Evolutionary conservation across 2,113 vertebrate species (phyloP).

Genomic region (Coptodon rendalli): DNA sequence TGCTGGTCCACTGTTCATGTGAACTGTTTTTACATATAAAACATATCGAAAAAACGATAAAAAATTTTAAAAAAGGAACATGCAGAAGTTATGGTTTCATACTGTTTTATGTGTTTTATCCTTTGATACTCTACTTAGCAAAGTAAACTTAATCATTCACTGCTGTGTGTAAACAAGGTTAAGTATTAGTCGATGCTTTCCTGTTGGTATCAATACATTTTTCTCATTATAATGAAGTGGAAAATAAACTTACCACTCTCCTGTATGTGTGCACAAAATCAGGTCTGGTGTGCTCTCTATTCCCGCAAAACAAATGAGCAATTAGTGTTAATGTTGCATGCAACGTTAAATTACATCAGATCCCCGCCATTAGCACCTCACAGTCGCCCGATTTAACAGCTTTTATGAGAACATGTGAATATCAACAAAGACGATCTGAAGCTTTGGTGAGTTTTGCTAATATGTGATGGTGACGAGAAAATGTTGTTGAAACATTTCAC

Average conservation of each 20-base stretch:
- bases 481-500: not conserved
- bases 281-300: not conserved
- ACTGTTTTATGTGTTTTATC: not conserved
- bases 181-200: not conserved
- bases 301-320: not conserved
- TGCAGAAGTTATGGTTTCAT: rapidly evolving
- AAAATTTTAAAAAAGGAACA: not conserved
- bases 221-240: not conserved
- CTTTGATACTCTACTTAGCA: not conserved
- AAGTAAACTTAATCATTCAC: not conserved
- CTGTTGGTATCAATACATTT: not conserved
- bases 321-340: rapidly evolving
- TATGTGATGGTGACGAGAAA: rapidly evolving
- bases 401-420: not conserved
- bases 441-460: not conserved
- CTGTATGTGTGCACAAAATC: rapidly evolving
- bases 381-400: rapidly evolving
- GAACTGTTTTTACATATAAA: not conserved
- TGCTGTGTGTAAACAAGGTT: not conserved
- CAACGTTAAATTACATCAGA: not conserved
- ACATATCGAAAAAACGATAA: rapidly evolving
- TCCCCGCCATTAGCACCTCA: rapidly evolving
- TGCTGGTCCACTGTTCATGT: not conserved
- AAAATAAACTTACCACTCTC: not conserved
- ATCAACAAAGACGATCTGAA: not conserved